Conservation (phyloP, 2,797 vertebrate species). For the Enteromius radiatus region DNA sequence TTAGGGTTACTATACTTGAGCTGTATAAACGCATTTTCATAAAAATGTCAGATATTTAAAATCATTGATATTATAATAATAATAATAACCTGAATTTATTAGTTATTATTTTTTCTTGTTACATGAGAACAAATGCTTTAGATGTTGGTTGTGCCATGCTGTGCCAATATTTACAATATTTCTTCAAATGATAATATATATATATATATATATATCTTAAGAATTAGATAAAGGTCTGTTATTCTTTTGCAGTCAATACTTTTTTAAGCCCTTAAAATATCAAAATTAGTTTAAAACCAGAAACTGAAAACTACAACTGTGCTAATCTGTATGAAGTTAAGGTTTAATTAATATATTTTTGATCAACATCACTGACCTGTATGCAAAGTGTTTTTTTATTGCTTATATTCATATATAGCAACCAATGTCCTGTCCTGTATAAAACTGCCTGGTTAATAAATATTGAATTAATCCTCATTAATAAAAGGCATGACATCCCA, state of each 20-base stretch:
- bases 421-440: background rate
- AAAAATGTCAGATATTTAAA: background rate
- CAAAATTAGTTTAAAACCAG: background rate
- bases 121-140: background rate
- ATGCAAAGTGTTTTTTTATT: slow-evolving; percentile 1
- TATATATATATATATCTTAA: no score
- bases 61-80: background rate
- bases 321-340: background rate
- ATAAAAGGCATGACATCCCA: background rate
- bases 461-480: slow-evolving; percentile 16
- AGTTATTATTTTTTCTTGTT: background rate
- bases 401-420: background rate
- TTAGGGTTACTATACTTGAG: background rate
- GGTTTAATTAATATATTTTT: slow-evolving; percentile 5
- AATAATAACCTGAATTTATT: background rate
- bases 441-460: background rate
- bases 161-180: no score
- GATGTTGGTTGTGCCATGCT: background rate
- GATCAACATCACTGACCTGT: background rate
- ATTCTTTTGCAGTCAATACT: background rate
- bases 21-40: background rate
- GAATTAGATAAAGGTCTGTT: background rate
- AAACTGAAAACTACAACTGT: background rate
- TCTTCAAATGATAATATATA: no score
- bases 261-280: background rate